phyloP scores from a whole-genome alignment of 2,113 vertebrate genomes.

The Picathartes gymnocephalus region DNA sequence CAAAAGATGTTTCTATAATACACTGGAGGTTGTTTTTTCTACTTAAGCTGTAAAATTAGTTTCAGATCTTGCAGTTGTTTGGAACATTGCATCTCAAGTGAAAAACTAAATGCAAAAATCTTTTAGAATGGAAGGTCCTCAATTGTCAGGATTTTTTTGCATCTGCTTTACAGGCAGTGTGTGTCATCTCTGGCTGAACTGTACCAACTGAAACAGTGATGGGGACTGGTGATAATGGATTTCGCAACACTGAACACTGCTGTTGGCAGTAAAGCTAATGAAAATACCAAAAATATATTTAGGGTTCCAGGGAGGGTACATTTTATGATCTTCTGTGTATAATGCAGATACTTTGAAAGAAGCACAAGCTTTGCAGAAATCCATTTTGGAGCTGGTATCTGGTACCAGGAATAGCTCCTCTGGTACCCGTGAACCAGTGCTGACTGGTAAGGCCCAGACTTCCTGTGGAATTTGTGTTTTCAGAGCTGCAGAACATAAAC shows the following conservation, averaged over 20 bases:
- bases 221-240: not conserved
- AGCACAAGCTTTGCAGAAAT: not conserved
- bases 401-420: not conserved
- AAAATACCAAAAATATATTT: not conserved
- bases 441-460: not conserved
- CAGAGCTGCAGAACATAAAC: not conserved
- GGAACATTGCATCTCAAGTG: not conserved
- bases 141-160: not conserved
- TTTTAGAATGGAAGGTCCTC: not conserved
- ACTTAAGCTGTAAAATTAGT: not conserved
- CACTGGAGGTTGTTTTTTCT: not conserved
- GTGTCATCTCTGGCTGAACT: not conserved
- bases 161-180: not conserved
- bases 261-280: not conserved
- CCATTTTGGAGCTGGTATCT: not conserved
- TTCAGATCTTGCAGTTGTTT: not conserved
- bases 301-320: not conserved
- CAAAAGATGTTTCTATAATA: not conserved
- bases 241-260: not conserved
- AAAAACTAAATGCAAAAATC: not conserved
- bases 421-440: not conserved
- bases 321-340: not conserved
- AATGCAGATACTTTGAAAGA: not conserved
- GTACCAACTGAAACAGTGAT: not conserved
- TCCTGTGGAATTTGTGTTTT: not conserved